Conservation (phyloP, 2,113 vertebrate species). For the Tychaedon coryphoeus region DNA sequence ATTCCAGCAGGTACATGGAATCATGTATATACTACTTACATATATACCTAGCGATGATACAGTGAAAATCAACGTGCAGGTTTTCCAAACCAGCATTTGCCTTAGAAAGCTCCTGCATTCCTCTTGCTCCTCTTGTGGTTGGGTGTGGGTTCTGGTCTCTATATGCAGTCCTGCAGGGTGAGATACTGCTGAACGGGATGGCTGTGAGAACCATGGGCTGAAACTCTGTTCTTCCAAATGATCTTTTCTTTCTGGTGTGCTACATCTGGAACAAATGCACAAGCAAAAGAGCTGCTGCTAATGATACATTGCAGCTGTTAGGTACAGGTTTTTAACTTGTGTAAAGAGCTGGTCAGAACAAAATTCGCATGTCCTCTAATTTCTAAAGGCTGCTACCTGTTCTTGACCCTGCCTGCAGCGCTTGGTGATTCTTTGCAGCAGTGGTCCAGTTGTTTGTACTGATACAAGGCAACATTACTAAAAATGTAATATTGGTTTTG, state of each 20-base stretch:
- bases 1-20: background rate
- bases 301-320: background rate
- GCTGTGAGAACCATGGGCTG: background rate
- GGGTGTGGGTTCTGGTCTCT: background rate
- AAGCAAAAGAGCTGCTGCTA: background rate
- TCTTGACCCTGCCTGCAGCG: background rate
- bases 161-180: rapidly evolving
- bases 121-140: background rate
- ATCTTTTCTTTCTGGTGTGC: background rate
- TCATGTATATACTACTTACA: background rate
- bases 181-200: background rate
- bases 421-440: background rate
- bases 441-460: background rate
- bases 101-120: background rate
- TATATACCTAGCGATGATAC: rapidly evolving
- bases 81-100: background rate
- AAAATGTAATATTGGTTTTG: background rate
- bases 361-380: background rate
- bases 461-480: background rate
- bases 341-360: background rate
- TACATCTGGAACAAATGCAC: background rate
- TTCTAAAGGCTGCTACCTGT: background rate
- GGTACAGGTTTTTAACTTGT: background rate
- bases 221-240: background rate
- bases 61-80: background rate